A percentile compares a stretch with the other conserved stretches of the same genome.
phyloP scores from a whole-genome alignment of 1,140 invertebrate genomes.

The Drosophila ananassae region DNA sequence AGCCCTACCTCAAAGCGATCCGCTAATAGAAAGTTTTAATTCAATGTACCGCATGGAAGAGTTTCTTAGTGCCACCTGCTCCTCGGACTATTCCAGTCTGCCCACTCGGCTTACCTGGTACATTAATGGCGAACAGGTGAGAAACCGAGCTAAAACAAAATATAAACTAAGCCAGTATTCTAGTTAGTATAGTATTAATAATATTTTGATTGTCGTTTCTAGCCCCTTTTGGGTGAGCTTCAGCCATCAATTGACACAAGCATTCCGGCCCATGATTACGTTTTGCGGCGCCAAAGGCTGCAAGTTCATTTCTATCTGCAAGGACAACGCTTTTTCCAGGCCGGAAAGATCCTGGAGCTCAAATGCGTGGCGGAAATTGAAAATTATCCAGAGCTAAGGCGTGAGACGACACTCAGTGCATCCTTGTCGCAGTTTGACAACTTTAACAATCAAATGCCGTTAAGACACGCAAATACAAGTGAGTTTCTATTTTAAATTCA shows the following conservation, averaged over 20 bases:
- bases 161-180: not conserved
- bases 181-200: not conserved
- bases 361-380: constrained; percentile 83
- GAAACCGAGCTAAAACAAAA: not conserved
- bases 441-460: constrained; percentile 80
- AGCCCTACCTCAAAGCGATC: constrained; percentile 86
- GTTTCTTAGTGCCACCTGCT: constrained; percentile 86
- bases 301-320: constrained; percentile 80
- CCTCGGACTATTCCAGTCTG: constrained; percentile 86
- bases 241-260: constrained; percentile 76
- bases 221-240: constrained; percentile 73
- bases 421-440: constrained; percentile 73
- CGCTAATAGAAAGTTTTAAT: constrained; percentile 85
- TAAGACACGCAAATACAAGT: constrained; percentile 70
- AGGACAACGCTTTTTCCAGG: constrained; percentile 74
- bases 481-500: constrained; percentile 13
- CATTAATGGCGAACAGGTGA: constrained; percentile 87
- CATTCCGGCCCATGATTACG: constrained; percentile 78
- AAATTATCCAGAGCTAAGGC: constrained; percentile 75
- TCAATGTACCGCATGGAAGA: constrained; percentile 86
- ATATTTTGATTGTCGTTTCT: not conserved
- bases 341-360: constrained; percentile 67
- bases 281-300: constrained; percentile 68
- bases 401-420: constrained; percentile 70
- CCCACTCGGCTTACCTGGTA: constrained; percentile 87